A percentile compares a stretch with the other conserved stretches of the same genome.
Conservation (phyloP, 2,888 invertebrate species). For the Antitype chi region DNA sequence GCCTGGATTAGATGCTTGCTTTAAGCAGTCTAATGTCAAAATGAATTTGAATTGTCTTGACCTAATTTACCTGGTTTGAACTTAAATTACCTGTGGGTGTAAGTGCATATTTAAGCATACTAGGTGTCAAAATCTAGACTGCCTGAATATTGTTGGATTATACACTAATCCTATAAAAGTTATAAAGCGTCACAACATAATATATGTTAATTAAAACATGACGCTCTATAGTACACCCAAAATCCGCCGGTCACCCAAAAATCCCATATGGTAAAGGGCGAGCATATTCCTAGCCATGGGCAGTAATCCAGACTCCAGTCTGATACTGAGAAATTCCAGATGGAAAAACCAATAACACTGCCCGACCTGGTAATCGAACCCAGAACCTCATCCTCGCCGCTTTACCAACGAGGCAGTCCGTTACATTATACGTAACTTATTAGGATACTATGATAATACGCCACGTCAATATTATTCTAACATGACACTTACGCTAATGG, state of each 20-base stretch:
- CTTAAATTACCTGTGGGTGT: slow-evolving; percentile 12
- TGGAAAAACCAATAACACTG: not conserved
- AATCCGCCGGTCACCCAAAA: no score
- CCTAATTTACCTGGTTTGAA: not conserved
- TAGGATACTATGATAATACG: slow-evolving; percentile 22
- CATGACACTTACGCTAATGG: slow-evolving; percentile 8
- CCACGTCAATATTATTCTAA: slow-evolving; percentile 14
- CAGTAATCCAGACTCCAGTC: not conserved
- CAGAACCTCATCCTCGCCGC: not conserved
- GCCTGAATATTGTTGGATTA: not conserved
- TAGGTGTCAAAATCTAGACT: not conserved
- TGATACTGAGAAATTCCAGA: not conserved
- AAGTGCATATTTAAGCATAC: not conserved
- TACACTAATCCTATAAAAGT: not conserved
- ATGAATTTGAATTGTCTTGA: not conserved
- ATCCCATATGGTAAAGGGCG: no score
- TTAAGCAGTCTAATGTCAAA: not conserved
- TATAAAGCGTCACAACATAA: not conserved
- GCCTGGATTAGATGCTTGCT: no score
- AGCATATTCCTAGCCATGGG: not conserved
- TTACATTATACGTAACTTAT: not conserved
- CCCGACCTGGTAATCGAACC: not conserved
- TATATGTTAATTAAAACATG: no score
- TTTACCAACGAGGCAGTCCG: not conserved
- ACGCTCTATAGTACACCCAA: no score